Conservation (phyloP, 2,797 vertebrate genomes). For the Melanotaenia maccullochi region DNA sequence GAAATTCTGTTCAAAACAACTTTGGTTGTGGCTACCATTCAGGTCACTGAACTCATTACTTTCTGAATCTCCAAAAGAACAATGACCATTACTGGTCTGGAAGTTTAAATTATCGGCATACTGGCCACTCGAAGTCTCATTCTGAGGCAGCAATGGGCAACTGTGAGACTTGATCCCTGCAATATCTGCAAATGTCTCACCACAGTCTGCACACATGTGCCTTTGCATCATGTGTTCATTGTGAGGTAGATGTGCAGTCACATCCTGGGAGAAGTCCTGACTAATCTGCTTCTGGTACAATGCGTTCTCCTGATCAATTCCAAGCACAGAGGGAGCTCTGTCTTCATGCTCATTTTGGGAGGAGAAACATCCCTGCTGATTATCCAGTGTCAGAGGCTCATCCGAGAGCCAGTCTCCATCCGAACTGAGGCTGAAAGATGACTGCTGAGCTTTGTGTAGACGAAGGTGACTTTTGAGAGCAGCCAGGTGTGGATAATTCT, state of each 20-base stretch:
- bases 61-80: constrained; percentile 53
- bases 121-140: constrained; percentile 49
- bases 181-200: constrained; percentile 83
- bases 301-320: neutral
- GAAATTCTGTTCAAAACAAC: constrained; percentile 72
- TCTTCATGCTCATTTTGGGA: constrained; percentile 62
- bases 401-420: constrained; percentile 84
- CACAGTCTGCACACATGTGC: constrained; percentile 88
- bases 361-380: constrained; percentile 71
- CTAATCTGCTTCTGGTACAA: constrained; percentile 72
- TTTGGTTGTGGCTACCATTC: constrained; percentile 59
- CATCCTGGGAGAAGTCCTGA: constrained; percentile 70
- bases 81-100: constrained; percentile 58
- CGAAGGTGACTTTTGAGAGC: constrained; percentile 92
- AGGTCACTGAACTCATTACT: constrained; percentile 58
- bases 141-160: constrained; percentile 78
- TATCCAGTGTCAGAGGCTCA: constrained; percentile 79
- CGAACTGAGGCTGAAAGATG: constrained; percentile 60
- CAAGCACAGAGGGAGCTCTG: constrained; percentile 1
- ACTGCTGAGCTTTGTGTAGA: constrained; percentile 85
- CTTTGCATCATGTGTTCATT: constrained; percentile 76
- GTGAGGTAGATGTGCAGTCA: constrained; percentile 77
- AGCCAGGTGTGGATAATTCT: constrained; percentile 88
- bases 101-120: constrained; percentile 63
- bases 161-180: constrained; percentile 83